A percentile compares a stretch with the other conserved stretches of the same genome.
Evolutionary conservation across 92 coral and sea anemone genomes (phyloP).

Genomic region (Epizoanthus ramosus): DNA sequence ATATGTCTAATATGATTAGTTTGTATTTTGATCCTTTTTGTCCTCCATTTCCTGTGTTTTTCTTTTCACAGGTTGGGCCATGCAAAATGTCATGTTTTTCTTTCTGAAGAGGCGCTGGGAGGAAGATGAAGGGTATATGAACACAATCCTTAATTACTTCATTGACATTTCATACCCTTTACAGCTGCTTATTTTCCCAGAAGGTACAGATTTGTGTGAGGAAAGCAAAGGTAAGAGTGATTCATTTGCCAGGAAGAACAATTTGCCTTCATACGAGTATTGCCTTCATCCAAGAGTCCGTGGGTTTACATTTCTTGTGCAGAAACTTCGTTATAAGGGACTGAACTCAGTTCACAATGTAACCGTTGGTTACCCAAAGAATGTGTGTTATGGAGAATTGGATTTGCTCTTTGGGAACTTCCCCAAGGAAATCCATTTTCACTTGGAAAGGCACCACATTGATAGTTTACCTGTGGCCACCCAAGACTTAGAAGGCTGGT

Average conservation of each 20-base stretch:
- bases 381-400: conserved; percentile 70
- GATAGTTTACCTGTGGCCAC: conserved; percentile 68
- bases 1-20: background rate
- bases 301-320: conserved; percentile 87
- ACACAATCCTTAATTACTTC: conserved; percentile 76
- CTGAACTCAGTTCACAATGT: conserved; percentile 89
- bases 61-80: conserved; percentile 90
- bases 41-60: background rate
- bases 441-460: conserved; percentile 76
- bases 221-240: conserved; percentile 73
- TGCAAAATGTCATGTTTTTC: conserved; percentile 92
- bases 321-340: conserved; percentile 75
- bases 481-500: conserved; percentile 87
- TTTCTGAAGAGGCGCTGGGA: conserved; percentile 92
- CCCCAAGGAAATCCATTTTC: conserved; percentile 90
- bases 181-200: conserved; percentile 95
- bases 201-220: conserved; percentile 84
- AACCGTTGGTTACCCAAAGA: conserved; percentile 84
- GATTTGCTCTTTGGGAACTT: conserved; percentile 80
- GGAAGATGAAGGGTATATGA: conserved; percentile 81
- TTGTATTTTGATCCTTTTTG: background rate
- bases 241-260: conserved; percentile 87
- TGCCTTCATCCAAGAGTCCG: conserved; percentile 96
- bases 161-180: conserved; percentile 70
- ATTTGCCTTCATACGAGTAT: conserved; percentile 76